Evolutionary conservation across 2,113 vertebrate species (phyloP).

Genomic region (Hippocampus mohnikei): DNA sequence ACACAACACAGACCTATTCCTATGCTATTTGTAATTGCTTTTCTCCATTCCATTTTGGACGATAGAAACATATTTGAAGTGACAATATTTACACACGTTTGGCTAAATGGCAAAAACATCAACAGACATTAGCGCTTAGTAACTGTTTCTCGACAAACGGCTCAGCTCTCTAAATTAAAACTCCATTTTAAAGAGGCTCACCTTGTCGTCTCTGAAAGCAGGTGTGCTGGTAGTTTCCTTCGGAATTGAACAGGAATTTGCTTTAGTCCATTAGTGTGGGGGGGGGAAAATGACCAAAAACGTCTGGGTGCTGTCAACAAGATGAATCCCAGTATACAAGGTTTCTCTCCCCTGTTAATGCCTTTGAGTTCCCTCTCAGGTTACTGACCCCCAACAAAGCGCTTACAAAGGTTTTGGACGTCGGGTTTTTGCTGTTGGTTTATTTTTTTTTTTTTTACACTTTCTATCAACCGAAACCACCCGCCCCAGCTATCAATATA

Average conservation of each 20-base stretch:
- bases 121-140: background rate
- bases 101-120: background rate
- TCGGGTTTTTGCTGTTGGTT: background rate
- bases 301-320: background rate
- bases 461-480: conserved; percentile 51
- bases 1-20: background rate
- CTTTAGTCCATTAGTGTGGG: background rate
- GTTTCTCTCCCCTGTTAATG: conserved; percentile 27
- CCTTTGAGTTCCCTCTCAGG: conserved; percentile 40
- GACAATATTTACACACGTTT: background rate
- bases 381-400: conserved; percentile 56
- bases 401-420: background rate
- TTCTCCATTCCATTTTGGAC: background rate
- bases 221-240: conserved; percentile 7
- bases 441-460: background rate
- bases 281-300: background rate
- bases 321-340: background rate
- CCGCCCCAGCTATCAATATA: conserved; percentile 29
- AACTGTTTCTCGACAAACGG: background rate
- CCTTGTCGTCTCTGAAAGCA: conserved; percentile 44
- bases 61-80: background rate
- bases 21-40: no score
- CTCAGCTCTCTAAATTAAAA: background rate
- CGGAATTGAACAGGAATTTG: background rate
- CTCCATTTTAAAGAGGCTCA: conserved; percentile 23